Conservation (phyloP, 2,888 invertebrate species). For the Hyles lineata region DNA sequence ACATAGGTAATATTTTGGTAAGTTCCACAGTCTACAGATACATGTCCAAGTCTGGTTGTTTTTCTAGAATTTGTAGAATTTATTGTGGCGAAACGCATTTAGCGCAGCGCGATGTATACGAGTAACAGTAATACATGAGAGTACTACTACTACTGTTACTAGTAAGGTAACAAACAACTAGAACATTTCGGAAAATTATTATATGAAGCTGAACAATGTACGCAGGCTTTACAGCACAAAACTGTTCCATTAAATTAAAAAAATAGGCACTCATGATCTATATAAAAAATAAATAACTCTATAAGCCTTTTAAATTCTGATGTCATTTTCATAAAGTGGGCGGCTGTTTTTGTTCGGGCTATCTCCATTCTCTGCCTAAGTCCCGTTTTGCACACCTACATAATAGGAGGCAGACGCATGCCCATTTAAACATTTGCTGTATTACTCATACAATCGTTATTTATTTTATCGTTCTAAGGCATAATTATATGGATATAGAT, state of each 20-base stretch:
- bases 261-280: background rate
- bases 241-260: background rate
- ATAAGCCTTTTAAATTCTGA: conserved; percentile 27
- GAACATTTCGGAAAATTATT: too few species aligned
- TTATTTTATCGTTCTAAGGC: background rate
- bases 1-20: too few species aligned
- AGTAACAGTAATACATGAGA: too few species aligned
- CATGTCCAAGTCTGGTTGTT: too few species aligned
- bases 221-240: background rate
- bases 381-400: conserved; percentile 27
- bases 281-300: background rate
- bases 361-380: conserved; percentile 29
- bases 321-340: conserved; percentile 31
- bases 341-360: conserved; percentile 27
- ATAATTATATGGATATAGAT: background rate
- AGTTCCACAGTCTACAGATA: too few species aligned
- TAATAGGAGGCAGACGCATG: conserved; percentile 4
- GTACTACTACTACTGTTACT: too few species aligned
- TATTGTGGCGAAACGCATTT: too few species aligned
- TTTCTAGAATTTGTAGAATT: too few species aligned
- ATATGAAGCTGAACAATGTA: background rate
- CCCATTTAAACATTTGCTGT: conserved; percentile 23
- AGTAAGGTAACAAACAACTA: too few species aligned
- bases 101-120: too few species aligned
- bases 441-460: conserved; percentile 22